Evolutionary conservation across 2,888 invertebrate species (phyloP).

Genomic region (Aquatica leii): DNA sequence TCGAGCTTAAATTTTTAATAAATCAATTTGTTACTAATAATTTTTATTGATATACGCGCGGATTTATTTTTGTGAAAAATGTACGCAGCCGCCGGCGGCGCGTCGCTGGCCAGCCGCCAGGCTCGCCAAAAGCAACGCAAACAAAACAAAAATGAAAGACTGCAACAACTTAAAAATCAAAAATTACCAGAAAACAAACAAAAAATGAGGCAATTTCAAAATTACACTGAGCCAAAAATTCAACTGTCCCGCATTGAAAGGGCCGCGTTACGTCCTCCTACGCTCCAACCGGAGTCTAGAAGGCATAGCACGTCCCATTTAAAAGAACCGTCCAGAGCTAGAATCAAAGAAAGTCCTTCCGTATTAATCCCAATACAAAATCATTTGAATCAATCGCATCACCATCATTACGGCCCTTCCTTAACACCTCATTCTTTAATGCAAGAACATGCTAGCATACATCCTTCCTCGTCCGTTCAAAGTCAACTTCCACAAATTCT

Average conservation of each 20-base stretch:
- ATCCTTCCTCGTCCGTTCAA: conserved; percentile 57
- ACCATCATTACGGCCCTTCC: conserved; percentile 61
- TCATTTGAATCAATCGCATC: conserved; percentile 54
- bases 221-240: conserved; percentile 63
- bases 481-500: conserved; percentile 65
- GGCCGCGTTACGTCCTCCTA: conserved; percentile 54
- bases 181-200: conserved; percentile 60
- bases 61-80: conserved; percentile 58
- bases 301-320: conserved; percentile 56
- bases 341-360: conserved; percentile 59
- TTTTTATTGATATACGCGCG: conserved; percentile 14
- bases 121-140: conserved; percentile 67
- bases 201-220: conserved; percentile 65
- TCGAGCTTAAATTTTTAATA: conserved; percentile 30
- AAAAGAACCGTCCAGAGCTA: conserved; percentile 49
- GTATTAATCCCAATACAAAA: conserved; percentile 62
- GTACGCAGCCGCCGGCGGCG: conserved; percentile 91
- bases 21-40: not conserved
- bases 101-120: conserved; percentile 85
- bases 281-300: conserved; percentile 52
- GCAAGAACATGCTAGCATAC: conserved; percentile 44
- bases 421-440: conserved; percentile 54
- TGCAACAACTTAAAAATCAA: conserved; percentile 60
- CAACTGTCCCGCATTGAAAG: conserved; percentile 64
- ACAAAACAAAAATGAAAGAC: conserved; percentile 58